Base-by-base conservation (phyloP, 2,113 vertebrate species). In the Microtus montanus region DNA sequence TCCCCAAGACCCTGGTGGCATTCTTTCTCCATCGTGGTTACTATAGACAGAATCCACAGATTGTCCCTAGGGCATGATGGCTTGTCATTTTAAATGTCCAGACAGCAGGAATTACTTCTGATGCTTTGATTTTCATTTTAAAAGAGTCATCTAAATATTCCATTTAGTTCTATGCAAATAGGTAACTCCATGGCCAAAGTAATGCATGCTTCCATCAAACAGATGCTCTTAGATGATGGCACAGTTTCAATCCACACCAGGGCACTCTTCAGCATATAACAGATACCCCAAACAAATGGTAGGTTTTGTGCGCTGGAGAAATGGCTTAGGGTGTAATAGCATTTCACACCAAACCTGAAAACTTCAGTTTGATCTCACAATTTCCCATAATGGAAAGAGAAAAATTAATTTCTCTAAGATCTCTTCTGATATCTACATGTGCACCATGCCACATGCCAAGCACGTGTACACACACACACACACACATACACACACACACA, bases 161-260 rank as follows among this genome's bases (percentile, higher is more conserved):
- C 5, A 26, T 17, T 11, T 1, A 44, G 12, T 70, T 87, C 83
- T 73, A 87, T 49, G 14, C 30, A 84, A 93, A n/a, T 13, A 49
- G 92, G 73, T 78, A 97, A 96, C 63, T 71, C 30, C 68, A 90
- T 77, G 54, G 94, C 66, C 71, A 96, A 75, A 96, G 97, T 87
- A 71, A 95, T 80, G 28, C 3, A 84, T 47, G 68, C 92, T 64
- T 95, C 47, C 78, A 97, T 93, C 94, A 96, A 58, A 80, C 2
- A 68, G 82, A 17, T 86, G 92, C 95, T 92, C 93, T 2, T 26
- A 96, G 17, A 92, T 87, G 94, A 63, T 54, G 15, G 78, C 44
- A 47, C n/a, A 96, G 80, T 61, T 89, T 96, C 95, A 94, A 66
- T 96, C 77, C 44, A 93, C 35, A 78, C 80, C 3, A 66, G 78